Conservation (phyloP, 1,140 invertebrate species). For the Dolichoris vasculosae region DNA sequence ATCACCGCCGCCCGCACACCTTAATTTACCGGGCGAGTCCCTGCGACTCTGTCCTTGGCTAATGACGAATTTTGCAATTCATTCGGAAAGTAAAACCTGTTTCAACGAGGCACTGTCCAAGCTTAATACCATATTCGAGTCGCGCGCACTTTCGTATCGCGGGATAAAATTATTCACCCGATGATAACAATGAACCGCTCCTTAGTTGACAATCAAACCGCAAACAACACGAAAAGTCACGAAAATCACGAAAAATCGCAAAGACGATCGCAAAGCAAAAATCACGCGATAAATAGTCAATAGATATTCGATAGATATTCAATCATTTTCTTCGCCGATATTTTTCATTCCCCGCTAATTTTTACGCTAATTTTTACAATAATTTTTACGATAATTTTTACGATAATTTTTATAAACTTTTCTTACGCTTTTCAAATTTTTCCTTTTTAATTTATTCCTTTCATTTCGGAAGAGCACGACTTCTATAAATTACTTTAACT, state of each 20-base stretch:
- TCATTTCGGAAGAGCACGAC: background rate
- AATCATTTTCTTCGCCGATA: too few species aligned
- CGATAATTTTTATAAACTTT: background rate
- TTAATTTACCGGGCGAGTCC: background rate
- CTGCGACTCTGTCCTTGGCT: background rate
- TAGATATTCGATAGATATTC: too few species aligned
- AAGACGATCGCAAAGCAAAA: background rate
- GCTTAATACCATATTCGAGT: background rate
- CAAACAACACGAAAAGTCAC: too few species aligned
- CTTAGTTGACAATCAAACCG: too few species aligned
- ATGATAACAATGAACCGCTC: background rate
- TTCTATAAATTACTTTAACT: background rate
- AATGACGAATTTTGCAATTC: background rate
- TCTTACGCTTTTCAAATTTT: too few species aligned
- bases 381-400: background rate
- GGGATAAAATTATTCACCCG: background rate
- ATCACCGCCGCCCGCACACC: conserved; percentile 1
- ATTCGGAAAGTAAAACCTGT: background rate
- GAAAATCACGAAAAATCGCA: too few species aligned
- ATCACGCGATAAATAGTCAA: too few species aligned
- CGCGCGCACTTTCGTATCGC: too few species aligned
- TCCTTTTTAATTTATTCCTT: background rate
- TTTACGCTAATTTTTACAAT: background rate
- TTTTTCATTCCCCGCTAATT: background rate
- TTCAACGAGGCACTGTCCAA: background rate